These are phyloP conservation scores for Amphipoea lucens DNA, from an alignment of 2,888 invertebrate species.

Conservation along the genomic window DNA sequence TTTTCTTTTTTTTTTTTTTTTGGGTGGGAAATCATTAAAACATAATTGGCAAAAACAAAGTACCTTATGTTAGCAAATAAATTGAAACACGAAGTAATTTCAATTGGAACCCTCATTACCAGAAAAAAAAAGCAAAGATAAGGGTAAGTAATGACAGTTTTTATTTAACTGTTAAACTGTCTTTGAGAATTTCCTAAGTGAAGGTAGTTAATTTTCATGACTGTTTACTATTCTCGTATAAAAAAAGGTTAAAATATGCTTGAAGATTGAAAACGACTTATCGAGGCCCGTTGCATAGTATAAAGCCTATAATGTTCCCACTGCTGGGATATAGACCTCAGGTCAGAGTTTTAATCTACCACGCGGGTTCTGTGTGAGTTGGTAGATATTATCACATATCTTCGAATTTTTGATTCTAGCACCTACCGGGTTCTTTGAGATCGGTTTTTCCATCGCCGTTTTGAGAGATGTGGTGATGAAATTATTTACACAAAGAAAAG, in stretches of 20 bases:
- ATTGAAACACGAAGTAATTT: slow-evolving; percentile 55
- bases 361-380: not conserved
- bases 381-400: not conserved
- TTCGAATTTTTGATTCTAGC: not conserved
- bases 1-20: too few relatives aligned
- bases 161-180: slow-evolving; percentile 44
- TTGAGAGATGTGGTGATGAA: not conserved
- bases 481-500: not conserved
- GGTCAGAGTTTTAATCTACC: not conserved
- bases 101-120: slow-evolving; percentile 55
- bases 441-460: not conserved
- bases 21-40: too few relatives aligned
- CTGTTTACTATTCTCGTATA: slow-evolving; percentile 15
- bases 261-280: not conserved
- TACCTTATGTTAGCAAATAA: slow-evolving; percentile 41
- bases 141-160: slow-evolving; percentile 59
- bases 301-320: not conserved
- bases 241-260: not conserved
- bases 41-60: slow-evolving; percentile 34
- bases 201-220: slow-evolving; percentile 45
- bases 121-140: slow-evolving; percentile 47
- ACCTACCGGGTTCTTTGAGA: too few relatives aligned
- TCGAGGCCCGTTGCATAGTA: not conserved
- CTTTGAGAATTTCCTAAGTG: slow-evolving; percentile 45
- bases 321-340: not conserved